These are phyloP conservation scores for Triops cancriformis DNA, from an alignment of 1,140 invertebrate species.

Conservation along the genomic window DNA sequence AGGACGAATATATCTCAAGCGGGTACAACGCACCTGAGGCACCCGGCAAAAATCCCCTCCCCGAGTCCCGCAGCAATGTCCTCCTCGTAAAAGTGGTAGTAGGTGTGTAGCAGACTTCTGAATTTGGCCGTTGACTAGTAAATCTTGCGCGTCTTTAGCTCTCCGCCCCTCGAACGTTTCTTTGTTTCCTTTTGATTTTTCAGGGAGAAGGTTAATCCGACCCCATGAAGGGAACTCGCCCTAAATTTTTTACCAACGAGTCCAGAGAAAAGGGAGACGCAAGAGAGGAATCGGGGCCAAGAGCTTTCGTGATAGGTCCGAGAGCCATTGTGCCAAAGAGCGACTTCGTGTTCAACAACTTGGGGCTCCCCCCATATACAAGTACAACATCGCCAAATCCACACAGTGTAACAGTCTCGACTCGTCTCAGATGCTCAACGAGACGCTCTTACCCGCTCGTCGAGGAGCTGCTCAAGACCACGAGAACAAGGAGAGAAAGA, in stretches of 20 bases:
- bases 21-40: background rate
- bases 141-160: background rate
- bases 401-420: background rate
- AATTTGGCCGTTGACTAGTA: slow-evolving; percentile 1
- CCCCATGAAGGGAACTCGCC: background rate
- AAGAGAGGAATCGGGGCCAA: background rate
- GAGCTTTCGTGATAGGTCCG: slow-evolving; percentile 3
- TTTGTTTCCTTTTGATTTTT: background rate
- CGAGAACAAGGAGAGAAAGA: background rate
- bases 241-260: background rate
- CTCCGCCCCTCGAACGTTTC: background rate
- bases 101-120: background rate
- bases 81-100: background rate
- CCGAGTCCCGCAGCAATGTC: background rate
- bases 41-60: no score
- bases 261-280: background rate
- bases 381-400: background rate
- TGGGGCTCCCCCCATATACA: background rate
- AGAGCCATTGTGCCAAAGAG: background rate
- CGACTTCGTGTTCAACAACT: slow-evolving; percentile 13
- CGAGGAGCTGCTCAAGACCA: background rate
- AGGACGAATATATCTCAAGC: no score
- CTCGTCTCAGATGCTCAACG: background rate
- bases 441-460: background rate
- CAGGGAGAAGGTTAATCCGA: background rate